Percentiles rank a stretch among this genome's conserved stretches.
Evolutionary conservation across 2,113 vertebrate species (phyloP).

Genomic region (Etheostoma cragini): DNA sequence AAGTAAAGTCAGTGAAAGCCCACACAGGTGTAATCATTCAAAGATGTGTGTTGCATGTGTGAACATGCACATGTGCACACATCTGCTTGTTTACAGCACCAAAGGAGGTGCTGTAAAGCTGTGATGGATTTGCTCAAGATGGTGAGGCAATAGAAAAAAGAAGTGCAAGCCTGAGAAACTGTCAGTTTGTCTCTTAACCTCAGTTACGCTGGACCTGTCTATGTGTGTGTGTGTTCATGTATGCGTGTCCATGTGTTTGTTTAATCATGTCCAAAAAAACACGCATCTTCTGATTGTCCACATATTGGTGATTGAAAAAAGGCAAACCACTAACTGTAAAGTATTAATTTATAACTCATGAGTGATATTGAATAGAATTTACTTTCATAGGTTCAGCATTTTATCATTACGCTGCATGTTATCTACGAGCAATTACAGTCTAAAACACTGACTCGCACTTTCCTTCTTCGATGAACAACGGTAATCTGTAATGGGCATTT

Average conservation of each 20-base stretch:
- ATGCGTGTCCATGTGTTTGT: background rate
- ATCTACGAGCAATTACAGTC: background rate
- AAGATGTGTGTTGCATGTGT: slow-evolving; percentile 31
- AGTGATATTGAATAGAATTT: background rate
- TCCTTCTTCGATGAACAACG: slow-evolving; percentile 4
- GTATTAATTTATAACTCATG: background rate
- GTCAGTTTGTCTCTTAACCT: slow-evolving; percentile 10
- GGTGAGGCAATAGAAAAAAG: slow-evolving; percentile 45
- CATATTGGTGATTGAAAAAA: background rate
- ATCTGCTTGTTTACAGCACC: slow-evolving; percentile 43
- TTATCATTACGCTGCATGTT: slow-evolving; percentile 5
- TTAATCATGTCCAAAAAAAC: background rate
- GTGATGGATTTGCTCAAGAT: slow-evolving; percentile 53
- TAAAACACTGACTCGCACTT: slow-evolving; percentile 37
- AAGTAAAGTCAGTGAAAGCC: background rate
- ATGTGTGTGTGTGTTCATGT: background rate
- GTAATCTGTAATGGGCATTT: slow-evolving; percentile 42
- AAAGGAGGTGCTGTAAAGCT: slow-evolving; percentile 33
- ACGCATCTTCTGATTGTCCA: background rate
- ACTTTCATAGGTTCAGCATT: background rate
- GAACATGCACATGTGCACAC: slow-evolving; percentile 16
- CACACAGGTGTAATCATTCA: slow-evolving; percentile 3
- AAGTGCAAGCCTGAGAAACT: slow-evolving; percentile 31
- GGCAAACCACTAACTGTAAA: too few species aligned
- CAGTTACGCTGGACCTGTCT: slow-evolving; percentile 15